Evolutionary conservation across 2,888 invertebrate species (phyloP), one percentile per base, ranked within the genome.

Genomic region (Drosophila falleni): DNA sequence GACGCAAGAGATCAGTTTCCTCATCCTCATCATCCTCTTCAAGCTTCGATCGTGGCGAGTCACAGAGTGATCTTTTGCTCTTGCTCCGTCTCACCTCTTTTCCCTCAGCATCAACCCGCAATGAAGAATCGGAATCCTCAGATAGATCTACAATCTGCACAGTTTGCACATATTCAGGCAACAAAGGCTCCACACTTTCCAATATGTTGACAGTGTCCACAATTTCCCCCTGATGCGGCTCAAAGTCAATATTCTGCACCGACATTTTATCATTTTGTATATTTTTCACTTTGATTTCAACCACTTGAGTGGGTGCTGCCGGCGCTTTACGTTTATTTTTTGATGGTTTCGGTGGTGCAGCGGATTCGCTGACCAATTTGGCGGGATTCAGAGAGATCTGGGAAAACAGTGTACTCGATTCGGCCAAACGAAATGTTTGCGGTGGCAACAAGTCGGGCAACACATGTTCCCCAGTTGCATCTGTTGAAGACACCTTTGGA

Each of bases 201-300:
- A 93, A 87, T n/a, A 93, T 92, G 65, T 94, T 94, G 0, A 93
- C 93, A 0, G 94, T 93, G 70, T 93, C 93, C 19, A 94, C 92
- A 78, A 94, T 91, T 77, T 92, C 91, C 3, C 91, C 94, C 53
- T 90, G 84, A 44, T 90, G 91, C 3, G 91, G 89, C n/a, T 89
- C 90, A 49, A 91, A 68, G 19, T 81, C 91, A 39, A 91, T 90
- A 60, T 87, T 90, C 54, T 88, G 88, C 41, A 92, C 93, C 5
- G 94, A 93, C 76, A 96, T 95, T 66, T 94, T 94, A 15, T 95
- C 94, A 89, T 95, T 95, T 1, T 95, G 92, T 54, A 96, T 95
- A 91, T 96, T 96, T 87, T 94, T 95, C 86, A 95, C 95, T 74
- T 94, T 95, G 1, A 96, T 94, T 85, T 95, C 96, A 13, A 96